Percentiles rank a stretch among this genome's conserved stretches.
phyloP scores from a whole-genome alignment of 2,113 vertebrate species.

The Chaetodon auriga region DNA sequence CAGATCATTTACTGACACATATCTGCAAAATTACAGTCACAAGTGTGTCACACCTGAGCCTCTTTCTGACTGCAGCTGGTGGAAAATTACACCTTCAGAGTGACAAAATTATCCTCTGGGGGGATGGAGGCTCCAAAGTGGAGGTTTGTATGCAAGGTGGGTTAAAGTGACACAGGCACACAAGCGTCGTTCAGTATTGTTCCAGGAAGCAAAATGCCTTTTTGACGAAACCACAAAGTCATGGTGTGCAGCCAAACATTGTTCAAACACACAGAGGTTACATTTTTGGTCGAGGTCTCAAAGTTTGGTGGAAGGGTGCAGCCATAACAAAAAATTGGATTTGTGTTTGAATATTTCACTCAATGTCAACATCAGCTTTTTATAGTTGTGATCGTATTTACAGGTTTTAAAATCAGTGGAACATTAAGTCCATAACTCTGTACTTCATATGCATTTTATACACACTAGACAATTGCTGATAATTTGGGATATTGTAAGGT shows the following conservation, averaged over 20 bases:
- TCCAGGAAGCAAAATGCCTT: neutral
- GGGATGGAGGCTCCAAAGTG: conserved; percentile 3
- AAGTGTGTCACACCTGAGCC: conserved; percentile 45
- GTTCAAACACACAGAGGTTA: neutral
- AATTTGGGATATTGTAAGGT: neutral
- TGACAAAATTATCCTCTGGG: conserved; percentile 36
- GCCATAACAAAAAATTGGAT: too few relatives aligned
- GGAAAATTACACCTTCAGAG: conserved; percentile 38
- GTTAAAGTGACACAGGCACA: conserved; percentile 25
- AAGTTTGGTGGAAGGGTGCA: neutral
- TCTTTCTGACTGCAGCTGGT: conserved; percentile 39
- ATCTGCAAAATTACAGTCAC: conserved; percentile 16
- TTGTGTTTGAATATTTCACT: neutral
- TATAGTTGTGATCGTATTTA: too few relatives aligned
- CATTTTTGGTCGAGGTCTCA: neutral
- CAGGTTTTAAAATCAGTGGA: too few relatives aligned
- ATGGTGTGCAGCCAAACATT: too few relatives aligned
- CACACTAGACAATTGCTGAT: neutral
- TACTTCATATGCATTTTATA: neutral
- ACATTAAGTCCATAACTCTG: too few relatives aligned
- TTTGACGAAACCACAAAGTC: neutral
- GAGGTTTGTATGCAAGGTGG: conserved; percentile 17
- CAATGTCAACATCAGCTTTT: neutral
- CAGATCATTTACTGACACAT: neutral
- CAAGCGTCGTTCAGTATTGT: neutral